These are phyloP conservation scores for Sebastes minor DNA, from an alignment of 2,797 vertebrate species.

Conservation along the genomic window DNA sequence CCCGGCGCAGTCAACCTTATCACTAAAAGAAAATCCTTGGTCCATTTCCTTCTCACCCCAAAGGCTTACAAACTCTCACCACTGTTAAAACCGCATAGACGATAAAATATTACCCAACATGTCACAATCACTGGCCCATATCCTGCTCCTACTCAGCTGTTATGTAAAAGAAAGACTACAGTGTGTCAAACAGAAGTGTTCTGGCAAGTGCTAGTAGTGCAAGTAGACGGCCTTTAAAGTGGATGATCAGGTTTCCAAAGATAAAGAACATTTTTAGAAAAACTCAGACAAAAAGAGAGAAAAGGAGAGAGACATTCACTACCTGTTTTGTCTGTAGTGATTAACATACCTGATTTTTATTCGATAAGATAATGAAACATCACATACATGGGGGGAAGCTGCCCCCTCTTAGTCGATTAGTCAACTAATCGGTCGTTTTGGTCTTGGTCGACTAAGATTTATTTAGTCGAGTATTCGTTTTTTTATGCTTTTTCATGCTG, in stretches of 20 bases:
- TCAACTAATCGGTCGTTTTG: too few species aligned
- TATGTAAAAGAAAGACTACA: constrained; percentile 19
- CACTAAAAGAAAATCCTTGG: constrained; percentile 61
- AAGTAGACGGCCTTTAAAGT: neutral
- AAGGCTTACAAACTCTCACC: constrained; percentile 63
- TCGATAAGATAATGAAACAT: neutral
- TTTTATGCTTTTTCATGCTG: too few species aligned
- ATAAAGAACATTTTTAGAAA: neutral
- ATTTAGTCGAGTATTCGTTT: too few species aligned
- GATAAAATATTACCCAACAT: constrained; percentile 52
- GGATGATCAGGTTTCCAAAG: neutral
- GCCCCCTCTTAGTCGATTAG: too few species aligned
- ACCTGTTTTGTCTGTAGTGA: neutral
- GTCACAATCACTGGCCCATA: constrained; percentile 35
- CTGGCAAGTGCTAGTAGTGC: neutral
- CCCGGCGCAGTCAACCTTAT: constrained; percentile 63
- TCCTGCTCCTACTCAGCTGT: constrained; percentile 6
- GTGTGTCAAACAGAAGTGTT: constrained; percentile 15
- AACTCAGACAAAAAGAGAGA: neutral
- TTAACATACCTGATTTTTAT: neutral
- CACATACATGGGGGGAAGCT: neutral
- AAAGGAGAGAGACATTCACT: neutral
- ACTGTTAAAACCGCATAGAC: constrained; percentile 42
- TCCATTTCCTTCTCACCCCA: constrained; percentile 61
- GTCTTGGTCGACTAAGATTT: too few species aligned